These are phyloP conservation scores for Apus apus DNA, from an alignment of 2,113 vertebrate species.

Conservation along the genomic window DNA sequence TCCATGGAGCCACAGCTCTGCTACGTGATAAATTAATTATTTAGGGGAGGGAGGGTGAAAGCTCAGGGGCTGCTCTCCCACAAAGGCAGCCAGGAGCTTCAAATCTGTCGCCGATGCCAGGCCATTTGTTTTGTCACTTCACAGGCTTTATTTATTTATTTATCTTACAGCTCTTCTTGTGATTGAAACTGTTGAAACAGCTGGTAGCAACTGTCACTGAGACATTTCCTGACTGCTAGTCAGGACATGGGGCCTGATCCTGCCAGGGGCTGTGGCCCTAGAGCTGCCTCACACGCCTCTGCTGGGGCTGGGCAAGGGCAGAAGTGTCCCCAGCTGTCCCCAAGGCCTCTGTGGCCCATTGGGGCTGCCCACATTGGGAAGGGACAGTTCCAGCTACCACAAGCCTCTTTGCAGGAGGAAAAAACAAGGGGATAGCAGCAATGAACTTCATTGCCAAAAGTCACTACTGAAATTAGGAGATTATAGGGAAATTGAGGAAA, in stretches of 20 bases:
- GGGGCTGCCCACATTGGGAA: no score
- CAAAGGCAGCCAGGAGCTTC: conserved; percentile 48
- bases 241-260: neutral
- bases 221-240: neutral
- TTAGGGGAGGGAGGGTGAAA: conserved; percentile 1
- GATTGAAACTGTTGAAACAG: conserved; percentile 67
- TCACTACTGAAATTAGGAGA: neutral
- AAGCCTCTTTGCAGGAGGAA: no score
- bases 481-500: neutral
- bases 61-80: conserved; percentile 25
- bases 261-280: neutral
- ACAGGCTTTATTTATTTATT: conserved; percentile 66
- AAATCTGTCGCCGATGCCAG: neutral
- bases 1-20: neutral
- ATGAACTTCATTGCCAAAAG: rapidly evolving
- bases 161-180: conserved; percentile 28
- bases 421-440: no score
- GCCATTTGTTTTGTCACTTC: conserved; percentile 71
- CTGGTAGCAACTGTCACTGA: conserved; percentile 10
- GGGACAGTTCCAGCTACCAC: neutral
- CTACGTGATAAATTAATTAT: conserved; percentile 71
- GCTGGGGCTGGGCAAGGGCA: neutral
- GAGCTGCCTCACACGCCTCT: rapidly evolving
- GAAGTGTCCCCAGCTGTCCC: neutral
- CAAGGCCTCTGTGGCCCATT: rapidly evolving